Base-by-base conservation (phyloP, 1,140 invertebrate genomes). In the Bombus balteatus region DNA sequence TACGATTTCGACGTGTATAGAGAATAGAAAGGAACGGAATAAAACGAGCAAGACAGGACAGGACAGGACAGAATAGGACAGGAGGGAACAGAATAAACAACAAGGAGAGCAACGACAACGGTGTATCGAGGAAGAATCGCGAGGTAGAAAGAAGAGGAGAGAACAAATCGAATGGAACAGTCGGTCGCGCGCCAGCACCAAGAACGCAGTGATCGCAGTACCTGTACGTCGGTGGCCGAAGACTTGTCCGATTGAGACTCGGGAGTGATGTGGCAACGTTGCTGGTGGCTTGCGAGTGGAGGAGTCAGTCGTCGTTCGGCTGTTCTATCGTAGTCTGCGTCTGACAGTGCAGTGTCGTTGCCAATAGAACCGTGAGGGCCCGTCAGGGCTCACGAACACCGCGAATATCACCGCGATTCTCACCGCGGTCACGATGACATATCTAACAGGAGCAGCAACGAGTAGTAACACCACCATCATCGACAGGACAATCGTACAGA, bases 231-330 rank as follows among this genome's bases (percentile, higher is more conserved):
- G 83, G 80, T 89, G 82, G 85, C 70, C 70, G 74, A 85, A 73
- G 81, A 79, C 73, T 82, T 65, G 77, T 47, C 80, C 86, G 89
- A 88, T 88, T 83, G 83, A 47, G 82, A 57, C 25, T 79, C 81
- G 41, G 57, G 59, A 68, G 87, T 86, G 90, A 93, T 91, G 88
- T 91, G 91, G 92, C 91, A 94, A 93, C 93, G 89, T 91, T 88
- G 93, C 90, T 88, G 83, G 85, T 92, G 77, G 79, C 77, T 91
- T 76, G 86, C 88, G 84, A 91, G 87, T 89, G 85, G 85, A 90
- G 86, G 85, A 89, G 66, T 83, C 81, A 86, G 87, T 90, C 80
- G 83, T 85, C 83, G 88, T 72, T 90, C 83, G 80, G 37, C 83
- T 71, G 84, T 87, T 87, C 77, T 39, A 75, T 87, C 72, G 83